Base-by-base conservation (phyloP, 2,888 invertebrate genomes). In the Trachelus iudaicus region DNA sequence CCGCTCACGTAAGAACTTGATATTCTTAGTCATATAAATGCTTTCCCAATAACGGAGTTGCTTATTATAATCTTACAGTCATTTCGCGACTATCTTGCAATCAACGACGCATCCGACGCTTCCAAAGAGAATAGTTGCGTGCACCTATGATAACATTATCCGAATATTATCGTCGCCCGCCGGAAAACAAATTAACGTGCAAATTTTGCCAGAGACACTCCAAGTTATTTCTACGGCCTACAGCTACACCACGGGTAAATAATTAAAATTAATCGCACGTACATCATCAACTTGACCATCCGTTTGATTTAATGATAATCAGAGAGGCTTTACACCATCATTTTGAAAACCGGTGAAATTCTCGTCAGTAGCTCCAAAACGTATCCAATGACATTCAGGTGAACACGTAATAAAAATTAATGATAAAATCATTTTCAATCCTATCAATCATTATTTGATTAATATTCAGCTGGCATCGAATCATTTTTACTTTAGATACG, bases 361-460 rank as follows among this genome's bases (percentile, higher is more conserved):
- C 81, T 86, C 1, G 81, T 84, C 23, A 85, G 84, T 75, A 82
- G 80, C 69, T 77, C 80, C 11, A 75, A 73, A 76, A 78, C 71
- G 4, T 81, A 83, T 77, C 87, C 87, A 4, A 83, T 86, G 82
- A 82, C 83, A 77, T 78, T 82, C 9, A 83, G 77, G 87, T 87
- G 77, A 79, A 73, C 73, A 69, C 56, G 13, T 56, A 56, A 40
- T 1, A 75, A 34, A 77, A 35, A 77, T 11, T n/a, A 6, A 69
- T 13, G 15, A 34, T 23, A 15, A 15, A 34, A 40, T 31, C 4
- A 15, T 34, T 69, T 69, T 73, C 30, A 33, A 56, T 68, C 0
- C 15, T 9, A 15, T 11, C 15, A 11, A 68, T 30, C 31, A 69
- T 35, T 35, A 12, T 56, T 31, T 23, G 1, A 40, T 40, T 40